Conservation (phyloP, 2,888 invertebrate genomes). For the Pelosia muscerda region DNA sequence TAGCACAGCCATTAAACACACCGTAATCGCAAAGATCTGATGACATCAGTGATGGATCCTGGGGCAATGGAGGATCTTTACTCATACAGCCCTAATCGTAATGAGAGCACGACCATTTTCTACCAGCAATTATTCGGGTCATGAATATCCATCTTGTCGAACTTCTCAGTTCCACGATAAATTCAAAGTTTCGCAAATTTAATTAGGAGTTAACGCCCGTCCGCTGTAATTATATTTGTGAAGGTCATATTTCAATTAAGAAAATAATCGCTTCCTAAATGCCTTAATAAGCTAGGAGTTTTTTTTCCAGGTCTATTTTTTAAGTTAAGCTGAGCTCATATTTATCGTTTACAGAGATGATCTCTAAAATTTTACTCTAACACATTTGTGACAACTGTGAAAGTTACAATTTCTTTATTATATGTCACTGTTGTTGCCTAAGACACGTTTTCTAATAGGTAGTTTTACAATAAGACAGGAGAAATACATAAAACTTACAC, state of each 20-base stretch:
- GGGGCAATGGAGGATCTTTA: not conserved
- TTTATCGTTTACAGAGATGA: too few species aligned
- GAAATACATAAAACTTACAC: not conserved
- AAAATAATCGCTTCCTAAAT: slow-evolving; percentile 44
- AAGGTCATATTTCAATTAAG: slow-evolving; percentile 59
- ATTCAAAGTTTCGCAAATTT: slow-evolving; percentile 47
- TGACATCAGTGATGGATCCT: too few species aligned
- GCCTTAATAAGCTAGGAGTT: not conserved
- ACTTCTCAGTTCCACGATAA: slow-evolving; percentile 38
- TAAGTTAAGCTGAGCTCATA: too few species aligned
- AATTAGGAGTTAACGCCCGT: slow-evolving; percentile 48
- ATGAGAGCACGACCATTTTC: slow-evolving; percentile 20
- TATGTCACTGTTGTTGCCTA: too few species aligned
- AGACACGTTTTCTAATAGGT: too few species aligned
- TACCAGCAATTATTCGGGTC: slow-evolving; percentile 28
- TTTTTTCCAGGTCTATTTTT: too few species aligned
- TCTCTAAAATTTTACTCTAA: too few species aligned
- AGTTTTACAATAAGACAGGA: too few species aligned
- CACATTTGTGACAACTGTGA: too few species aligned
- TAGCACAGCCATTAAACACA: too few species aligned
- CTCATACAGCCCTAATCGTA: not conserved
- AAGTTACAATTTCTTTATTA: too few species aligned
- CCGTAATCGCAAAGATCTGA: too few species aligned
- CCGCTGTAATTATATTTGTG: slow-evolving; percentile 48
- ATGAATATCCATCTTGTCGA: slow-evolving; percentile 29